Base-by-base conservation (phyloP, 2,888 invertebrate species). In the Endomychus coccineus region DNA sequence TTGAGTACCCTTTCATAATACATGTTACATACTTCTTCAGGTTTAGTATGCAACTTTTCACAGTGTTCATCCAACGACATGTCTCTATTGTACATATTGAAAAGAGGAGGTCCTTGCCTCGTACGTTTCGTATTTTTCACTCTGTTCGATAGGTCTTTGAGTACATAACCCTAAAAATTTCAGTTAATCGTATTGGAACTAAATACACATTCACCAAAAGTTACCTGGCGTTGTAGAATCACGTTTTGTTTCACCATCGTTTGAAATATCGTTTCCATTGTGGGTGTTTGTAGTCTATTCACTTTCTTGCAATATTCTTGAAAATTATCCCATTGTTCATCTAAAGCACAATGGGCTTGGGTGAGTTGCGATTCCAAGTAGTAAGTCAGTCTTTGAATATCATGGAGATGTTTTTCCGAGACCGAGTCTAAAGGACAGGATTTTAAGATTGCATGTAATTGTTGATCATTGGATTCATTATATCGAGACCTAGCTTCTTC, bases 251-350 rank as follows among this genome's bases (percentile, higher is more conserved):
- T 77, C 16, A 83, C 78, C 54, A 90, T 68, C 0, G 83, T 80
- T 53, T 86, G 83, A 64, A 87, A 90, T 5, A 88, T 75, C 16
- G 78, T 76, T 53, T 88, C 86, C 49, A 85, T 65, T 16, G 78
- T 77, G 0, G 87, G 86, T 10, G 79, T 72, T 39, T 76, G 74
- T 68, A 80, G 72, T 38, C 57, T 54, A 58, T 70, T 62, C 59
- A 49, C 67, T 51, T 66, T 68, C 35, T 61, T 70, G 36, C 62
- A 67, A 25, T 74, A 62, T 45, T 73, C 69, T 52, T 75, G 74
- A 51, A 71, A 74, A 39, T 74, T 75, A 16, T 78, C 75, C 88
- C 88, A 89, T 48, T 85, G 80, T 32, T 78, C 71, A 55, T 89
- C 86, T 2, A 91, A 68, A 2, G 78, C 75, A 40, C 75, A 74